Evolutionary conservation across 2,797 vertebrate species (phyloP).

Genomic region (Discoglossus pictus): DNA sequence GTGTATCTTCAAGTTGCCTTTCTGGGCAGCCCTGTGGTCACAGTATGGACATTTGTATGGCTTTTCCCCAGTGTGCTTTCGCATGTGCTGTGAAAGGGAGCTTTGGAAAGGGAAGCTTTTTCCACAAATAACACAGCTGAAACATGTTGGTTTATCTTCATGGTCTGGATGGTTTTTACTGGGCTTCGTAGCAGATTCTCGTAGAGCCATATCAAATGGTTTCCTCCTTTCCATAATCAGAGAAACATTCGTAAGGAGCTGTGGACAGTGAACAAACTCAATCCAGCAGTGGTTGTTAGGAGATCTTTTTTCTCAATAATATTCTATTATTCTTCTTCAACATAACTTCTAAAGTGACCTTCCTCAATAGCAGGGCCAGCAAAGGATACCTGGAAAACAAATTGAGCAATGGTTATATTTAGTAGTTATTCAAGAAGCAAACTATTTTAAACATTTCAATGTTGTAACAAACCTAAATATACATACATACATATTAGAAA

Average conservation of each 20-base stretch:
- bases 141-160: slow-evolving; percentile 75
- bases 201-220: slow-evolving; percentile 74
- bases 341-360: slow-evolving; percentile 24
- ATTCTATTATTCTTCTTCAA: slow-evolving; percentile 41
- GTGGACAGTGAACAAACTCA: slow-evolving; percentile 49
- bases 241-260: slow-evolving; percentile 48
- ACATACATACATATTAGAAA: not conserved
- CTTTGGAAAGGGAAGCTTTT: slow-evolving; percentile 95
- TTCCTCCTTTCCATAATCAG: slow-evolving; percentile 74
- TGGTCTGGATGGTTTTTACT: slow-evolving; percentile 67
- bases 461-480: too few species aligned
- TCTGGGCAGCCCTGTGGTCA: slow-evolving; percentile 91
- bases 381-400: slow-evolving; percentile 11
- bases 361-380: slow-evolving; percentile 5
- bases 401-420: not conserved
- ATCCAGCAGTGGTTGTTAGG: slow-evolving; percentile 43
- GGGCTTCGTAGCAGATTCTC: slow-evolving; percentile 68
- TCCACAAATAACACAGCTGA: slow-evolving; percentile 88
- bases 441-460: too few species aligned
- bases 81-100: slow-evolving; percentile 94
- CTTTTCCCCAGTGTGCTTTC: slow-evolving; percentile 90
- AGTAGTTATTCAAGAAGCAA: too few species aligned
- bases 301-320: slow-evolving; percentile 50
- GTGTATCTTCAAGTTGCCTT: slow-evolving; percentile 94
- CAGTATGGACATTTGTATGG: slow-evolving; percentile 98